These are phyloP conservation scores for Tenthredo amoena DNA, from an alignment of 2,888 invertebrate species.

Conservation along the genomic window DNA sequence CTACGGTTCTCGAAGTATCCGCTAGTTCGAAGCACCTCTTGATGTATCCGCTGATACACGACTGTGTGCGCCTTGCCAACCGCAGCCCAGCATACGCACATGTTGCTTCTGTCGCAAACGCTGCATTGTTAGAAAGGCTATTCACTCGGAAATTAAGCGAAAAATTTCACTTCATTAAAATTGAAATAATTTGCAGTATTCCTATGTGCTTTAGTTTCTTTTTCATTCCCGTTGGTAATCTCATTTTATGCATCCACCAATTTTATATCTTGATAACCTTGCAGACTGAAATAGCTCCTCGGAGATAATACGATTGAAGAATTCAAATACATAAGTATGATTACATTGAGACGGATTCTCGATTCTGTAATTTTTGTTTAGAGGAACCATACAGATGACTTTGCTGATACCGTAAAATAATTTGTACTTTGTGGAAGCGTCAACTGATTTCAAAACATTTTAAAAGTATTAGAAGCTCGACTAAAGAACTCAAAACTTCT, in stretches of 20 bases:
- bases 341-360: too few species aligned
- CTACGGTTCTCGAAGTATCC: background rate
- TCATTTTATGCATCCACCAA: background rate
- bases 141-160: background rate
- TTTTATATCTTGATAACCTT: background rate
- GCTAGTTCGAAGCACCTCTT: slow-evolving; percentile 25
- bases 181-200: background rate
- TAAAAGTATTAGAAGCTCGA: too few species aligned
- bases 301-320: background rate
- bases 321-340: background rate
- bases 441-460: too few species aligned
- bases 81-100: background rate
- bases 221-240: background rate
- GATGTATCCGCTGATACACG: background rate
- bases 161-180: background rate
- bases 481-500: too few species aligned
- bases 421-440: too few species aligned
- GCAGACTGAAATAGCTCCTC: background rate
- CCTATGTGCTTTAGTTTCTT: background rate
- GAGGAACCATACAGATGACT: too few species aligned
- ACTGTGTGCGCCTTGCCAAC: background rate
- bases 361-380: too few species aligned
- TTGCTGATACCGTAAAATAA: too few species aligned
- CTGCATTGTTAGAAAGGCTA: background rate
- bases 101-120: background rate